These are phyloP conservation scores for Nymphalis io DNA, from an alignment of 1,140 invertebrate genomes.

Conservation along the genomic window DNA sequence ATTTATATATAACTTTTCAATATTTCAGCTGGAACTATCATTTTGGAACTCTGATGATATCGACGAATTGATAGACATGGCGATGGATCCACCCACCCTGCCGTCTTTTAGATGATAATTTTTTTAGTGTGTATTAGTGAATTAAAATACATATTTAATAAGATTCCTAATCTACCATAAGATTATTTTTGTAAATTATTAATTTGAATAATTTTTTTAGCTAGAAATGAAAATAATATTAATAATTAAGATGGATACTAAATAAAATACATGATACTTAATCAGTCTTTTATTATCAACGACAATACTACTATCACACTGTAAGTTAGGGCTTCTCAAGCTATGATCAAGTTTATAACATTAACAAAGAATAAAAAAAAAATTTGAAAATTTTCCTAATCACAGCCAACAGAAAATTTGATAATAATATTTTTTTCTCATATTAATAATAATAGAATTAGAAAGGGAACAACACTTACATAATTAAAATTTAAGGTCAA, in stretches of 20 bases:
- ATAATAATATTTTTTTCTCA: too few relatives aligned
- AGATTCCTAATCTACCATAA: slow-evolving; percentile 31
- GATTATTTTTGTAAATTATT: slow-evolving; percentile 44
- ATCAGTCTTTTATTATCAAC: slow-evolving; percentile 19
- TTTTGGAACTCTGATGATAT: slow-evolving; percentile 71
- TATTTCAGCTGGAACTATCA: slow-evolving; percentile 61
- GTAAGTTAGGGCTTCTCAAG: not conserved
- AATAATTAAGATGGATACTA: not conserved
- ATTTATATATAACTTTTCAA: slow-evolving; percentile 20
- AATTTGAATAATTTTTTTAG: not conserved
- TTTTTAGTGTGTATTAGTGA: not conserved
- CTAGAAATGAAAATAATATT: not conserved
- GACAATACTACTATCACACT: not conserved
- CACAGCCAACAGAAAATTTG: too few relatives aligned
- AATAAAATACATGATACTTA: slow-evolving; percentile 9
- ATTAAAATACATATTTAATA: slow-evolving; percentile 21
- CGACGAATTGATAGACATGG: slow-evolving; percentile 69
- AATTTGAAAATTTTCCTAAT: not conserved
- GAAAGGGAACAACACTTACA: not conserved
- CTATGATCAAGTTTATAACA: not conserved
- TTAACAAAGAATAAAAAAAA: not conserved
- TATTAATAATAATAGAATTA: not conserved
- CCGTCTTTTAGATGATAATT: slow-evolving; percentile 56
- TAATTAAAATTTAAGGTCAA: not conserved
- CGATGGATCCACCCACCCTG: slow-evolving; percentile 64